A percentile compares a stretch with the other conserved stretches of the same genome.
These are phyloP conservation scores for Melanitta fusca DNA, from an alignment of 2,797 vertebrate species.

Conservation along the genomic window DNA sequence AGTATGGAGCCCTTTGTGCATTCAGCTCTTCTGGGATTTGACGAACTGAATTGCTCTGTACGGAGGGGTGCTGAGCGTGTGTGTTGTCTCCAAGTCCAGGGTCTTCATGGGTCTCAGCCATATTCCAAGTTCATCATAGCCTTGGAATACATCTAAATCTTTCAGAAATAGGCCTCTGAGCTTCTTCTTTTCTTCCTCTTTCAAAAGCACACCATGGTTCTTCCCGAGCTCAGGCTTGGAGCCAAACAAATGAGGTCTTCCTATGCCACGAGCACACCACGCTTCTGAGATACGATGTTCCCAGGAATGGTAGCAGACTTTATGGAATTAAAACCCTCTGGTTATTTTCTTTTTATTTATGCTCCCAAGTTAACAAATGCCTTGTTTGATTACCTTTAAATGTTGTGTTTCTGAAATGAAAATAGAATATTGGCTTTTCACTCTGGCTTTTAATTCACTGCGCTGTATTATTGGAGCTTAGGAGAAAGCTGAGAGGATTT, in stretches of 20 bases:
- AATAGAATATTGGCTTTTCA: constrained; percentile 34
- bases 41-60: neutral
- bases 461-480: constrained; percentile 15
- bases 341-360: constrained; percentile 32
- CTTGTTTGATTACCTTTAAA: constrained; percentile 33
- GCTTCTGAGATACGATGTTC: neutral
- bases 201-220: neutral
- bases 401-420: constrained; percentile 37
- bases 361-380: constrained; percentile 37
- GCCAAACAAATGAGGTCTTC: neutral
- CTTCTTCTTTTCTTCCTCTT: constrained; percentile 28
- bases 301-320: constrained; percentile 38
- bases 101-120: neutral
- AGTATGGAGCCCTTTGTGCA: neutral
- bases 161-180: neutral
- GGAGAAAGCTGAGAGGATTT: neutral
- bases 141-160: neutral
- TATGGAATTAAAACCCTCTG: constrained; percentile 40
- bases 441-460: neutral
- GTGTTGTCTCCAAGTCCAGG: neutral
- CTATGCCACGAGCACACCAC: neutral
- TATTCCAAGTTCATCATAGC: neutral
- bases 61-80: neutral
- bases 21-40: neutral
- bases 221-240: neutral